phyloP scores from a whole-genome alignment of 2,888 invertebrate species.

The Oasisia sp. region DNA sequence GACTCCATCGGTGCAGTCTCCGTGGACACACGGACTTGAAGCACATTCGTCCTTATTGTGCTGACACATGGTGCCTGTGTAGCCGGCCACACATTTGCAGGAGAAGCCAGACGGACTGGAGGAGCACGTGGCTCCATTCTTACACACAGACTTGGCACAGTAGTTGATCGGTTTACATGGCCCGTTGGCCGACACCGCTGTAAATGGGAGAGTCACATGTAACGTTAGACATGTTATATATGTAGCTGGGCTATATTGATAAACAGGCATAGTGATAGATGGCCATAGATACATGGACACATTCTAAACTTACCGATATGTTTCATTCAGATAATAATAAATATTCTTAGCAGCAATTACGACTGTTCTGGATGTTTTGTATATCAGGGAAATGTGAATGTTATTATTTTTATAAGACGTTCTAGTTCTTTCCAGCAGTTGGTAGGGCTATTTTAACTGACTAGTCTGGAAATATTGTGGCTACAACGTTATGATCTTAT shows the following conservation, averaged over 20 bases:
- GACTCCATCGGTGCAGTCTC: slow-evolving; percentile 71
- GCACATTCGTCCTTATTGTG: slow-evolving; percentile 87
- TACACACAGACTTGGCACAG: not conserved
- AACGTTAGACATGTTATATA: not conserved
- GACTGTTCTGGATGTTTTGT: not conserved
- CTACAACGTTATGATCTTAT: too few species aligned
- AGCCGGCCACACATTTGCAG: slow-evolving; percentile 51
- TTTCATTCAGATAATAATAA: too few species aligned
- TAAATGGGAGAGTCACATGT: not conserved
- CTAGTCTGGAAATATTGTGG: too few species aligned
- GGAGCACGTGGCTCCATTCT: not conserved
- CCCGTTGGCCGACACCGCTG: not conserved
- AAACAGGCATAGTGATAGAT: not conserved
- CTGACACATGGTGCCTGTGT: slow-evolving; percentile 44
- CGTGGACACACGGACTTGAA: slow-evolving; percentile 92
- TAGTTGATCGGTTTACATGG: not conserved
- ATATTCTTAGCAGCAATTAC: too few species aligned
- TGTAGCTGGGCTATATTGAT: not conserved
- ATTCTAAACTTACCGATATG: not conserved
- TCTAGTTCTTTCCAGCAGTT: too few species aligned
- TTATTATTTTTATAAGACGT: not conserved
- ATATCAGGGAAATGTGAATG: too few species aligned
- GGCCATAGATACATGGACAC: not conserved
- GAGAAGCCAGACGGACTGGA: slow-evolving; percentile 13
- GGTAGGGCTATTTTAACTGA: too few species aligned